Evolutionary conservation across 2,888 invertebrate genomes (phyloP).

Genomic region (Xestia xanthographa): DNA sequence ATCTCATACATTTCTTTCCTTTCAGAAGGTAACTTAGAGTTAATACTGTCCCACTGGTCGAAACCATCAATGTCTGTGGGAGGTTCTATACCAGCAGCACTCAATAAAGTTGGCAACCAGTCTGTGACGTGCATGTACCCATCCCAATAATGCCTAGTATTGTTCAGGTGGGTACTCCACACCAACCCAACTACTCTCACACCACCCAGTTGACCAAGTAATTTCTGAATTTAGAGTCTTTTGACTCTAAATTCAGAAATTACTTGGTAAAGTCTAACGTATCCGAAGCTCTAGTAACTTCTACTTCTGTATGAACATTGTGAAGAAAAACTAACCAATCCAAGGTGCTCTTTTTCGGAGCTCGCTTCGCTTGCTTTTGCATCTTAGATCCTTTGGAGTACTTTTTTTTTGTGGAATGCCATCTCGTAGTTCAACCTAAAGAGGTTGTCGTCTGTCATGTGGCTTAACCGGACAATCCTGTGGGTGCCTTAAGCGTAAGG

Average conservation of each 20-base stretch:
- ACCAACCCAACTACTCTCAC: constrained; percentile 93
- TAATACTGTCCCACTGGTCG: constrained; percentile 81
- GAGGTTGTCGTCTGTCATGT: too few species aligned
- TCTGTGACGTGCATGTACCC: constrained; percentile 94
- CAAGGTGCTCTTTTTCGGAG: not conserved
- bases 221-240: too few species aligned
- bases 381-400: not conserved
- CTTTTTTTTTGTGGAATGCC: too few species aligned
- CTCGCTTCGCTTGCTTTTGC: too few species aligned
- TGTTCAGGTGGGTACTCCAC: constrained; percentile 89
- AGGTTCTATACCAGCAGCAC: constrained; percentile 75
- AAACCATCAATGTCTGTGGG: constrained; percentile 81
- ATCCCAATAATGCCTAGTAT: constrained; percentile 84
- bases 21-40: constrained; percentile 72
- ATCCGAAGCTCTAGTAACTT: not conserved
- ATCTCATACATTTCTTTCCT: constrained; percentile 81
- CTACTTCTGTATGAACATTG: not conserved
- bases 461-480: too few species aligned
- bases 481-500: too few species aligned
- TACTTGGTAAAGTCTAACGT: too few species aligned
- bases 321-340: not conserved
- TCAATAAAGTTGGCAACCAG: constrained; percentile 94
- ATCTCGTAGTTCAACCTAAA: too few species aligned
- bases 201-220: constrained; percentile 89
- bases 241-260: too few species aligned